Percentiles rank a stretch among this genome's conserved stretches.
phyloP scores from a whole-genome alignment of 2,888 invertebrate genomes.

The Athrips mouffetella region DNA sequence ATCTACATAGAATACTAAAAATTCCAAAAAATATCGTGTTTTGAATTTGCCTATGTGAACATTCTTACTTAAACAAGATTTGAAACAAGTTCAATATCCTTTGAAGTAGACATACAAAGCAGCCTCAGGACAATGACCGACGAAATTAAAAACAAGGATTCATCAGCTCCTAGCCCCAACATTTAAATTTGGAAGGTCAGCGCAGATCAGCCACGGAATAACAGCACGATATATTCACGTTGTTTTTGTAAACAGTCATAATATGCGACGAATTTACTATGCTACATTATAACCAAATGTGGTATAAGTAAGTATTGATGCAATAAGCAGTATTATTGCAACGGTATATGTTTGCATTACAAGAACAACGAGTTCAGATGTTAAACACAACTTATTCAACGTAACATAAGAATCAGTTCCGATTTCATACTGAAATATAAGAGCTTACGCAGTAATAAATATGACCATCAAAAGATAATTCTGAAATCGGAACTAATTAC shows the following conservation, averaged over 20 bases:
- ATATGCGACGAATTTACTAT: not conserved
- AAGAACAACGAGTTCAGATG: not conserved
- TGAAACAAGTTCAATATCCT: not conserved
- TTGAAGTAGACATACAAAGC: no score
- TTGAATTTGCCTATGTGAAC: no score
- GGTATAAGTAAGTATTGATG: constrained; percentile 2
- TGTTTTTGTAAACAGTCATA: constrained; percentile 1
- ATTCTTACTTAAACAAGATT: not conserved
- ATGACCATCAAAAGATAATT: not conserved
- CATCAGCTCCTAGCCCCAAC: not conserved
- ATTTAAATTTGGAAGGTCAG: not conserved
- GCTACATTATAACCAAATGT: not conserved
- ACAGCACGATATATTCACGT: constrained; percentile 4
- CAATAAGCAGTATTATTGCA: not conserved
- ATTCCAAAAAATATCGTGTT: no score
- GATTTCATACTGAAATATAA: not conserved
- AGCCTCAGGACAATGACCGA: no score
- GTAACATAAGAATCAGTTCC: not conserved
- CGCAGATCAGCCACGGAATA: constrained; percentile 1
- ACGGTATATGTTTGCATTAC: constrained; percentile 2
- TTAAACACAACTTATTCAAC: not conserved
- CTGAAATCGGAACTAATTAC: not conserved
- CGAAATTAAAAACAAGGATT: not conserved
- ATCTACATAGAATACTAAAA: no score
- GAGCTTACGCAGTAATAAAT: not conserved